A percentile compares a stretch with the other conserved stretches of the same genome.
Evolutionary conservation across 1,140 invertebrate species (phyloP).

Genomic region (Hyphantria cunea): DNA sequence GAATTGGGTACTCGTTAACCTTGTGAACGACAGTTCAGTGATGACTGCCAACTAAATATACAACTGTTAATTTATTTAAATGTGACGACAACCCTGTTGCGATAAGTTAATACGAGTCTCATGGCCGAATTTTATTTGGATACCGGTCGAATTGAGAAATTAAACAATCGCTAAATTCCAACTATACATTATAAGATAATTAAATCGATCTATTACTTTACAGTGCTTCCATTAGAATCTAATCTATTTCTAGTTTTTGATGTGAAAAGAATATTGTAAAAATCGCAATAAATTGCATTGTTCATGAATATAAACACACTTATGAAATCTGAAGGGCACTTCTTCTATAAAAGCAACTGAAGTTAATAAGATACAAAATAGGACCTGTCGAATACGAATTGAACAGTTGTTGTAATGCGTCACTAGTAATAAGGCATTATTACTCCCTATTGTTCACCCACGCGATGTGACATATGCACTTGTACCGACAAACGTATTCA

Average conservation of each 20-base stretch:
- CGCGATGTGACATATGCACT: slow-evolving; percentile 21
- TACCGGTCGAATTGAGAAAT: slow-evolving; percentile 21
- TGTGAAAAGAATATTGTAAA: slow-evolving; percentile 7
- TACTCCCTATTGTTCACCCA: slow-evolving; percentile 48
- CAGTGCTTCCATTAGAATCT: slow-evolving; percentile 26
- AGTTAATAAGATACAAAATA: too few relatives aligned
- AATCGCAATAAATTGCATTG: neutral
- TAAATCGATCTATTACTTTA: slow-evolving; percentile 30
- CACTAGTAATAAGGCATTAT: slow-evolving; percentile 42
- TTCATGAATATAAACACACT: too few relatives aligned
- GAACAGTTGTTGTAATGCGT: slow-evolving; percentile 46
- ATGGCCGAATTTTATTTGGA: slow-evolving; percentile 40
- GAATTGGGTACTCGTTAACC: slow-evolving; percentile 63
- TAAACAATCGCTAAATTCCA: slow-evolving; percentile 26
- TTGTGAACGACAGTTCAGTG: slow-evolving; percentile 50
- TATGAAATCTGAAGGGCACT: too few relatives aligned
- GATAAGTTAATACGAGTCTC: slow-evolving; percentile 55
- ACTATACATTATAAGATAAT: neutral
- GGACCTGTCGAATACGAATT: slow-evolving; percentile 2
- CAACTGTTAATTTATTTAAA: slow-evolving; percentile 61
- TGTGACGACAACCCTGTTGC: slow-evolving; percentile 51
- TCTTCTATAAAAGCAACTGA: too few relatives aligned
- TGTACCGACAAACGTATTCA: slow-evolving; percentile 33
- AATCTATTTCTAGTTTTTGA: slow-evolving; percentile 31
- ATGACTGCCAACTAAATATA: slow-evolving; percentile 49